Conservation (phyloP, 2,113 vertebrate species). For the Perca fluviatilis region DNA sequence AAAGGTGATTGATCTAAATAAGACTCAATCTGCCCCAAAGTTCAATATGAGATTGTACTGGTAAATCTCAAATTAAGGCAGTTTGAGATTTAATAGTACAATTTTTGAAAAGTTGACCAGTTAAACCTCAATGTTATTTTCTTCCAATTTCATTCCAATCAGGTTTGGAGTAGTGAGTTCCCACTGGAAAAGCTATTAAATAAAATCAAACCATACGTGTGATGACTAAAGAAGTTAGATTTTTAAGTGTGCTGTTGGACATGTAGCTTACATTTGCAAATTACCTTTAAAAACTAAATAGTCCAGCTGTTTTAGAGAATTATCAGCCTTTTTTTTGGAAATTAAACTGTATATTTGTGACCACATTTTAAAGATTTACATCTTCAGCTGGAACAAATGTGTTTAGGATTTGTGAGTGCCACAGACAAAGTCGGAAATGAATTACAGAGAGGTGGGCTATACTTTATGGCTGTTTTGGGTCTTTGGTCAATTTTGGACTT, state of each 20-base stretch:
- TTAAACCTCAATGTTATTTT: background rate
- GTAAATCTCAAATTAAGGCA: background rate
- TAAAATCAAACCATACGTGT: background rate
- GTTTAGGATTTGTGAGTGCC: background rate
- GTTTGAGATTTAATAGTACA: background rate
- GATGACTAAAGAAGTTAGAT: background rate
- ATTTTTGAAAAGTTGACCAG: background rate
- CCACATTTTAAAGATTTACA: background rate
- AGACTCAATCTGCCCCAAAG: background rate
- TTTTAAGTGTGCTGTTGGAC: background rate
- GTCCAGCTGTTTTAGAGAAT: too few species aligned
- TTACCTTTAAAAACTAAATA: too few species aligned
- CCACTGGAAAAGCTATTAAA: background rate
- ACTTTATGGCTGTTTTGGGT: background rate
- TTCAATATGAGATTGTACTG: background rate
- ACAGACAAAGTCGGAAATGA: background rate
- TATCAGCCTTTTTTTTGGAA: background rate
- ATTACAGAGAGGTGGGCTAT: background rate
- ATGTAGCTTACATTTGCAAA: background rate
- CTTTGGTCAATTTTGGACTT: background rate
- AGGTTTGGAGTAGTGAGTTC: background rate
- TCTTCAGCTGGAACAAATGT: background rate
- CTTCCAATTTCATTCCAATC: background rate
- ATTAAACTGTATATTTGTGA: background rate
- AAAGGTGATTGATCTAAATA: background rate